Evolutionary conservation across 2,888 invertebrate genomes (phyloP), one percentile per base, ranked within the genome.

Genomic region (Macrosiphum euphorbiae): DNA sequence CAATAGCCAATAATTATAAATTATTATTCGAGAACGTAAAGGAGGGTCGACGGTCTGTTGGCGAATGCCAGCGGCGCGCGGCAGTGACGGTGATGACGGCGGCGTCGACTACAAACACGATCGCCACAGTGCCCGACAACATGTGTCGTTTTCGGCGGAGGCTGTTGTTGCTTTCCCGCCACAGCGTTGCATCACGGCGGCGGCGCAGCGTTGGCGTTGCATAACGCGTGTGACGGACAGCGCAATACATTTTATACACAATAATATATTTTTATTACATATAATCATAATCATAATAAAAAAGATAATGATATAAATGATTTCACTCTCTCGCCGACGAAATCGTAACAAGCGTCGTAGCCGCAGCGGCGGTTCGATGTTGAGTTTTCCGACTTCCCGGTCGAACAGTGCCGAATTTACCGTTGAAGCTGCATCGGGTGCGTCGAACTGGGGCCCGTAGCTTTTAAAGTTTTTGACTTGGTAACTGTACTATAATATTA

Each of bases 261-360:
- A 35, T 35, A 35, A 35, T 35, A 35, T 26, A 55, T 26, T 35
- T 55, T 52, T 88, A 35, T 28, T 88, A 41, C 41, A 41, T 24
- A 41, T 41, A 41, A 28, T 41, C 3, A 41, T 55, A 55, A 52
- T 55, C 3, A 10, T 50, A 44, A 85, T 85, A 41, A 41, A 44
- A 44, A 44, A 41, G 85, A 44, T 85, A 85, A 85, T 85, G 44
- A 85, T 85, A 44, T 44, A 85, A 85, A 85, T 85, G 44, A 88
- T 88, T 88, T 88, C 88, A 88, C 88, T 88, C 55, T 88, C 88
- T 88, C 88, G 88, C 88, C 52, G 28, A 88, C 87, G 87, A 88
- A 88, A 88, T 88, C 87, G 87, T 52, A 88, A 52, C 55, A 52
- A 8, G 20, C n/a, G 41, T 41, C 41, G 24, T 26, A 28, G 41